These are phyloP conservation scores for Brevimyrus niger DNA, from an alignment of 2,113 vertebrate genomes.

Conservation along the genomic window DNA sequence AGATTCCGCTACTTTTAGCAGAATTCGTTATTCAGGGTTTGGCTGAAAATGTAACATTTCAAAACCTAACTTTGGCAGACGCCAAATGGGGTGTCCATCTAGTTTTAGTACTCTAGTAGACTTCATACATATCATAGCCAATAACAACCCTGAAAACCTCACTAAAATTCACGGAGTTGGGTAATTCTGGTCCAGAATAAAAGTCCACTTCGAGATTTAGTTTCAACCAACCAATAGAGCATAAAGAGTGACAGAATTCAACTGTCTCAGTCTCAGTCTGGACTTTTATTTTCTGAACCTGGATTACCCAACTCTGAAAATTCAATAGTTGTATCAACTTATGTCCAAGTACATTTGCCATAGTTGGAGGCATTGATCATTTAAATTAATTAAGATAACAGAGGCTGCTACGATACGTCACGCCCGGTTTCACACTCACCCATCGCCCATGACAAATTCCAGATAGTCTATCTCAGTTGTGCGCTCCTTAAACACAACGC, in stretches of 20 bases:
- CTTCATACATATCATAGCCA: background rate
- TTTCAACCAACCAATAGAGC: too few relatives aligned
- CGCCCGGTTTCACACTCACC: constrained; percentile 28
- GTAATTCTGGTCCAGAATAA: too few relatives aligned
- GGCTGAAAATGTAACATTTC: background rate
- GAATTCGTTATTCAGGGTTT: background rate
- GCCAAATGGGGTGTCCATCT: background rate
- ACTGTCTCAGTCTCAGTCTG: too few relatives aligned
- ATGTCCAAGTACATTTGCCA: too few relatives aligned
- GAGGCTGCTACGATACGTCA: background rate
- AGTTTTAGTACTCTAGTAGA: background rate
- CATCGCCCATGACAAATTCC: constrained; percentile 1
- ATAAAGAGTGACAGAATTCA: too few relatives aligned
- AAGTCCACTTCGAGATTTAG: too few relatives aligned
- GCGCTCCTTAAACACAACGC: constrained; percentile 38
- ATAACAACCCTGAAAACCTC: background rate
- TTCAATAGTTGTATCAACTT: background rate
- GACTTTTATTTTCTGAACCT: too few relatives aligned
- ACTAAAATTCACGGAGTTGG: background rate
- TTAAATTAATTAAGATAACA: background rate
- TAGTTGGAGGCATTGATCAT: background rate
- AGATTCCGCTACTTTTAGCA: background rate
- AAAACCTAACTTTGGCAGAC: background rate
- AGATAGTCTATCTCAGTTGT: constrained; percentile 36
- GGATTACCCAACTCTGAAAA: too few relatives aligned